Conservation (phyloP, 2,797 vertebrate species). For the Crenichthys baileyi region DNA sequence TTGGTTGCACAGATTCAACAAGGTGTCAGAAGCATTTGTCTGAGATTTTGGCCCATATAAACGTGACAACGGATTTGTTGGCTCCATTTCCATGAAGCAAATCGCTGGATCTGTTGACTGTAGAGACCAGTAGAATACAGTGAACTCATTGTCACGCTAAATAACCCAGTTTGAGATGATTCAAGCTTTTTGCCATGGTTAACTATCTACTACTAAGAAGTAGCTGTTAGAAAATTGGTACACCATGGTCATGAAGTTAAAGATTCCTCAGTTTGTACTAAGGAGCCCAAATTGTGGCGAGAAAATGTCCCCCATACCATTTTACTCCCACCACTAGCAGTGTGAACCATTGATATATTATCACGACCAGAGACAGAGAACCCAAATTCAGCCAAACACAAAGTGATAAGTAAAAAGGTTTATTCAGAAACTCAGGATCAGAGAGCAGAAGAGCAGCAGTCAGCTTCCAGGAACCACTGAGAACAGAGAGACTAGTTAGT, state of each 20-base stretch:
- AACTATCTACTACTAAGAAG: background rate
- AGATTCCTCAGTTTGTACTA: background rate
- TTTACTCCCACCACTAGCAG: background rate
- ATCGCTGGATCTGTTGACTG: background rate
- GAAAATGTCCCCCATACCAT: background rate
- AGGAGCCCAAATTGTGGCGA: background rate
- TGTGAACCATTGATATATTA: too few relatives aligned
- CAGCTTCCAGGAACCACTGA: too few relatives aligned
- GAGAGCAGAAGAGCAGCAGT: too few relatives aligned
- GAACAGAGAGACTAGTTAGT: too few relatives aligned
- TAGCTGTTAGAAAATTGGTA: background rate
- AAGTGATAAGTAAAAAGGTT: too few relatives aligned
- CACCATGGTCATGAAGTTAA: background rate
- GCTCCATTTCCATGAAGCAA: background rate
- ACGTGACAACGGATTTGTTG: background rate
- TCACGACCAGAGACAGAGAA: too few relatives aligned
- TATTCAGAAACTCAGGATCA: too few relatives aligned
- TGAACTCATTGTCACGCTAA: background rate
- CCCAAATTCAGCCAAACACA: too few relatives aligned
- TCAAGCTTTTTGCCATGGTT: background rate
- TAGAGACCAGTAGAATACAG: background rate
- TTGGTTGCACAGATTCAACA: background rate
- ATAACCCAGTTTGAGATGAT: background rate
- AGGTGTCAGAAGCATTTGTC: background rate
- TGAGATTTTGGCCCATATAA: background rate